Base-by-base conservation (phyloP, 2,797 vertebrate genomes). In the Paratrypauchen microcephalus region DNA sequence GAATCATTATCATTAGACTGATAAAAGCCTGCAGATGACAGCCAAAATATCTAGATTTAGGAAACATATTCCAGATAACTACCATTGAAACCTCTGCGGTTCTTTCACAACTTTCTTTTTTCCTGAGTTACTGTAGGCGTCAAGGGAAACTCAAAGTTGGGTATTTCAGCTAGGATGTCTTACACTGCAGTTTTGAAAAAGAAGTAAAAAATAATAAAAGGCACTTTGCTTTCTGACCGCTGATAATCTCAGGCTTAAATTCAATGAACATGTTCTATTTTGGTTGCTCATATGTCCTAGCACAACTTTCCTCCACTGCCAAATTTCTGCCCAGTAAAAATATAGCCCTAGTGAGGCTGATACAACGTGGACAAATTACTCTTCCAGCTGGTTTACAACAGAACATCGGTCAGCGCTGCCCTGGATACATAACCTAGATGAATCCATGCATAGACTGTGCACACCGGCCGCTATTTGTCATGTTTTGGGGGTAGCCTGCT, bases 351-450 rank as follows among this genome's bases (percentile, higher is more conserved):
- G 60, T 75, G 60, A 68, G 66, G 68, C 82, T 84, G 67, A 76
- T 69, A 79, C 58, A 70, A 56, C 66, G 69, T 71, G 79, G 78
- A 87, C 78, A 75, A 82, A 87, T 88, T 83, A 69, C 80, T 80
- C 50, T 71, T 70, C 65, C 68, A 77, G 55, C 65, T 69, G 71
- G 71, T 82, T 86, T 81, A 83, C 75, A 79, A 73, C 72, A 75
- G 79, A 82, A 79, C 82, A 87, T 89, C 71, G 76, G 78, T 88
- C 89, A 84, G 68, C 74, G 69, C 74, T 87, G 81, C 83, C 84
- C 82, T 84, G 81, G 82, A 88, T 85, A 84, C 78, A 83, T 80
- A 84, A 85, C 81, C 83, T 75, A 83, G 78, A 84, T 85, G 74
- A 83, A 86, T 79, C 79, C 73, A 74, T 59, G 72, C 71, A 77